Conservation (phyloP, 2,797 vertebrate genomes). For the Enteromius mattozi region DNA sequence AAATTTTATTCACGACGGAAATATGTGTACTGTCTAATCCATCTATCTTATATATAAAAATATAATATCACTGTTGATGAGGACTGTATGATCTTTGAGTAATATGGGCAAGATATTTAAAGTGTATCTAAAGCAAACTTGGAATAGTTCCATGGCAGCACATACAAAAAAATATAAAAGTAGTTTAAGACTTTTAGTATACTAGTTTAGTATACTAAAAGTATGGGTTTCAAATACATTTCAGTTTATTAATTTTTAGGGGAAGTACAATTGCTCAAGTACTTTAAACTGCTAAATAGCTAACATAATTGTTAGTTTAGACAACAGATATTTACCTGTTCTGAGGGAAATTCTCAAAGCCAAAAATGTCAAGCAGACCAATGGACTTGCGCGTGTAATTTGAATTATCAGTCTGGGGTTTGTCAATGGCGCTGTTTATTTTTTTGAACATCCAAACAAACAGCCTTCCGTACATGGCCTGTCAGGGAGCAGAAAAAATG, state of each 20-base stretch:
- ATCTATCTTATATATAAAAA: not conserved
- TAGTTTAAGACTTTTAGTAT: not conserved
- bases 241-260: not conserved
- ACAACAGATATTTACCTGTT: constrained; percentile 84
- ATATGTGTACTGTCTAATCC: not conserved
- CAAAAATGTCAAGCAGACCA: constrained; percentile 94
- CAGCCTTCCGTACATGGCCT: constrained; percentile 91
- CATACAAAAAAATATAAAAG: not conserved
- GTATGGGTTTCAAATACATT: not conserved
- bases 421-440: constrained; percentile 87
- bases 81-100: not conserved
- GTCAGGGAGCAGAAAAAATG: constrained; percentile 37
- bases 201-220: not conserved
- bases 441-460: constrained; percentile 93
- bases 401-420: constrained; percentile 64
- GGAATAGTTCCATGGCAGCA: not conserved
- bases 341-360: constrained; percentile 92
- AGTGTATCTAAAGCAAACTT: not conserved
- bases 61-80: not conserved
- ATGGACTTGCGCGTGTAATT: constrained; percentile 77
- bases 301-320: not conserved
- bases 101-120: not conserved
- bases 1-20: not conserved
- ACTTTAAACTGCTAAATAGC: not conserved
- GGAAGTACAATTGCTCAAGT: not conserved